Evolutionary conservation across 2,888 invertebrate species (phyloP).

Genomic region (Vannuccia rotundouncinata): DNA sequence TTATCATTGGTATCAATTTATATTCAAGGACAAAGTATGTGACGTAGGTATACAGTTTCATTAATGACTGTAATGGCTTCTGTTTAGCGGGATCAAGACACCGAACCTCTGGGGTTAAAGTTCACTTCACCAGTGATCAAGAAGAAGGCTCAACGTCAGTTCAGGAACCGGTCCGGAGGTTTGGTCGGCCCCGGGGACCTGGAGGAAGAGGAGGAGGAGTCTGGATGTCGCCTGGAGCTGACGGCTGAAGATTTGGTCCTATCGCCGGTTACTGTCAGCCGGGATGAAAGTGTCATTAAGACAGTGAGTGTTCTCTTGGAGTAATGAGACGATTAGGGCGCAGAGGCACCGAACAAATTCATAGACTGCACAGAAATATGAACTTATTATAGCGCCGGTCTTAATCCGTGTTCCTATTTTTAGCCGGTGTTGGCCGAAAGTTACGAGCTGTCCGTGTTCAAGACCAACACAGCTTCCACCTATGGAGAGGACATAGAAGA

Average conservation of each 20-base stretch:
- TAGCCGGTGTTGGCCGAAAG: background rate
- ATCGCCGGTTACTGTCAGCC: slow-evolving; percentile 32
- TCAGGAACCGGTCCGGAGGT: background rate
- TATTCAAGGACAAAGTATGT: too few species aligned
- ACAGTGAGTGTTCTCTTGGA: slow-evolving; percentile 27
- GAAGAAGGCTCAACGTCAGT: slow-evolving; percentile 28
- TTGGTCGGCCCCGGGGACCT: background rate
- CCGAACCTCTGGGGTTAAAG: slow-evolving; percentile 5
- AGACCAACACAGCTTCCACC: background rate
- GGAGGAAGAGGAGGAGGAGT: slow-evolving; percentile 15
- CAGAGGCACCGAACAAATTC: too few species aligned
- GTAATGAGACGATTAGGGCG: too few species aligned
- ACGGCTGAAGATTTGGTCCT: slow-evolving; percentile 5
- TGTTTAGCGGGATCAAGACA: slow-evolving; percentile 23
- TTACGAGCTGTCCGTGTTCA: slow-evolving; percentile 28
- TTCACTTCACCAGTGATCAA: slow-evolving; percentile 35
- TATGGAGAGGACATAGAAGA: background rate
- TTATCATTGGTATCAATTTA: too few species aligned
- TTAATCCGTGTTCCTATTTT: too few species aligned
- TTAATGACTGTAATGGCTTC: too few species aligned
- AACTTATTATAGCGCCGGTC: too few species aligned
- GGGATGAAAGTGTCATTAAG: slow-evolving; percentile 28
- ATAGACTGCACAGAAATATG: too few species aligned
- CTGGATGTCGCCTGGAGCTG: background rate
- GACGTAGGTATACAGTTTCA: too few species aligned